These are phyloP conservation scores for Gobionotothen gibberifrons DNA, from an alignment of 2,797 vertebrate species.

Conservation along the genomic window DNA sequence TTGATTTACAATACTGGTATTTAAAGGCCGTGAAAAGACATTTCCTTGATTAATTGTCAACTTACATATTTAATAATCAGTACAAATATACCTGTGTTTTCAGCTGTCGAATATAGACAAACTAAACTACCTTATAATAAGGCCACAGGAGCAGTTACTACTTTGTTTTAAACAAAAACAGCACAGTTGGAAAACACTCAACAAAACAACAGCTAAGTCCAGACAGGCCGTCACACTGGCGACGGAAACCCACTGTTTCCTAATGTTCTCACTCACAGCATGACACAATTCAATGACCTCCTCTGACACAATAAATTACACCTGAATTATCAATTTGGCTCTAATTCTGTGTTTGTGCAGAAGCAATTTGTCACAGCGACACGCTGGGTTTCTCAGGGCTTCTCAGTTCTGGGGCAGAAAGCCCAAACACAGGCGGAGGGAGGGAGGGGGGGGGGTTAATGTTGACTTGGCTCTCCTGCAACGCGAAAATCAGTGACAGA, in stretches of 20 bases:
- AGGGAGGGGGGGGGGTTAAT: slow-evolving; percentile 5
- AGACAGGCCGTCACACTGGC: slow-evolving; percentile 19
- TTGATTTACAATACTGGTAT: neutral
- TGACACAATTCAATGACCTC: slow-evolving; percentile 62
- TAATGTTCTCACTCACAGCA: slow-evolving; percentile 52
- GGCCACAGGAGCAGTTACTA: slow-evolving; percentile 30
- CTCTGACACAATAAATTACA: slow-evolving; percentile 66
- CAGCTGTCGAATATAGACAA: neutral
- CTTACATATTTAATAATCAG: neutral
- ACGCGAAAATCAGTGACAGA: slow-evolving; percentile 46
- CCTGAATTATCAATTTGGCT: slow-evolving; percentile 71
- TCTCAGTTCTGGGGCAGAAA: slow-evolving; percentile 48
- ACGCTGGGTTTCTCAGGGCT: slow-evolving; percentile 46
- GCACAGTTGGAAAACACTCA: slow-evolving; percentile 34
- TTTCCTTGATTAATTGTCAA: neutral
- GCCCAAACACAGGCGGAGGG: slow-evolving; percentile 21
- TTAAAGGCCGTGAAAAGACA: slow-evolving; percentile 7
- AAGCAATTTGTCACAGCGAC: slow-evolving; percentile 62
- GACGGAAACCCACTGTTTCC: slow-evolving; percentile 21
- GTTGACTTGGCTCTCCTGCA: slow-evolving; percentile 56
- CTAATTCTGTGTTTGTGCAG: slow-evolving; percentile 41
- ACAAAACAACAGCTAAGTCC: slow-evolving; percentile 31
- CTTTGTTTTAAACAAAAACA: slow-evolving; percentile 35
- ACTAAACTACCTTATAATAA: neutral
- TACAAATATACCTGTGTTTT: neutral